A percentile compares a stretch with the other conserved stretches of the same genome.
phyloP scores from a whole-genome alignment of 2,888 invertebrate species.

The Abrostola triplasia region DNA sequence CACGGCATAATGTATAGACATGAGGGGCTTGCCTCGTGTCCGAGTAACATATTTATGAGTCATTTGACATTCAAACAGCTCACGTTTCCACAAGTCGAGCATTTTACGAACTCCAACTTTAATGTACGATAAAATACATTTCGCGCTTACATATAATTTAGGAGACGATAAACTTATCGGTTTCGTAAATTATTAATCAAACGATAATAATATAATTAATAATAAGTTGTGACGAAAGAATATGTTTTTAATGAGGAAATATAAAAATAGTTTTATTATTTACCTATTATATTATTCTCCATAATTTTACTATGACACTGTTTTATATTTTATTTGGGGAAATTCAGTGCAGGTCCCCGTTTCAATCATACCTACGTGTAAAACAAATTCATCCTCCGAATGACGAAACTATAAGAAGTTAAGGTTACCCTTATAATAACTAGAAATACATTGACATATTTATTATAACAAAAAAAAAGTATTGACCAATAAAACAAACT shows the following conservation, averaged over 20 bases:
- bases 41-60: constrained; percentile 44
- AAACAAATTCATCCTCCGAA: no score
- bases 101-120: constrained; percentile 21
- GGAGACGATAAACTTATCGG: constrained; percentile 1
- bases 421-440: no score
- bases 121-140: constrained; percentile 15
- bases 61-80: constrained; percentile 43
- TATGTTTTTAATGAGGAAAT: constrained; percentile 18
- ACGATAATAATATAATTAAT: neutral
- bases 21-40: constrained; percentile 26
- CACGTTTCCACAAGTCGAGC: constrained; percentile 43
- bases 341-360: no score
- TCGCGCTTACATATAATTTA: neutral
- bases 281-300: neutral
- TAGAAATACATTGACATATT: no score
- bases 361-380: no score
- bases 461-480: no score
- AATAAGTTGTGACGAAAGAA: neutral
- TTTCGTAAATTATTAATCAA: constrained; percentile 3
- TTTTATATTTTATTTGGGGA: no score
- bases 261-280: no score
- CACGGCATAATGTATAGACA: constrained; percentile 16
- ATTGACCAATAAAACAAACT: no score
- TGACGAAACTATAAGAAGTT: no score
- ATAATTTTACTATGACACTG: no score